These are phyloP conservation scores for Caerostris darwini DNA, from an alignment of 1,140 invertebrate genomes.

Conservation along the genomic window DNA sequence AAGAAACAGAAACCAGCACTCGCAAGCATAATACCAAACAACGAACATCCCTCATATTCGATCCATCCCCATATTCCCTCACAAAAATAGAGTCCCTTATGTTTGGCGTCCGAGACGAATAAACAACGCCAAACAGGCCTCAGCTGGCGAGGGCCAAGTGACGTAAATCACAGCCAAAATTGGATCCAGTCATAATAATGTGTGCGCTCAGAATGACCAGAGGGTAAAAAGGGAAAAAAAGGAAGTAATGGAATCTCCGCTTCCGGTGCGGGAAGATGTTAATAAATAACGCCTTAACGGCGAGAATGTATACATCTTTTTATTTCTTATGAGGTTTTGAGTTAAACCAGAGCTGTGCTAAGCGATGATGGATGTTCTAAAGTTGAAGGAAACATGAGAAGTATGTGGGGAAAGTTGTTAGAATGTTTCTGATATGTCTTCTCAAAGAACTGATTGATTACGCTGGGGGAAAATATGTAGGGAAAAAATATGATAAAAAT, in stretches of 20 bases:
- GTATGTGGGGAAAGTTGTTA: neutral
- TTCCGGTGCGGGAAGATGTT: neutral
- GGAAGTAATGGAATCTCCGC: neutral
- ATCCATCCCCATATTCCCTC: neutral
- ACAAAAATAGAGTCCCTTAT: neutral
- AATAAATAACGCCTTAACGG: slow-evolving; percentile 8
- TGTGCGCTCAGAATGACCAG: neutral
- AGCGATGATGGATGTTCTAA: neutral
- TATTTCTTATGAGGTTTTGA: neutral
- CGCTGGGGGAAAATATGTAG: neutral
- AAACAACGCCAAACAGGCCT: neutral
- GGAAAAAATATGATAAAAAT: no score
- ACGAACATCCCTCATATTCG: no score
- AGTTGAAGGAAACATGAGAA: neutral
- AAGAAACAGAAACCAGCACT: no score
- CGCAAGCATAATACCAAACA: no score
- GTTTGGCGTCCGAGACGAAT: neutral
- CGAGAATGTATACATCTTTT: neutral
- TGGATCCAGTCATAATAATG: slow-evolving; percentile 5
- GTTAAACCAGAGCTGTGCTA: neutral
- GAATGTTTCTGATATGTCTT: neutral
- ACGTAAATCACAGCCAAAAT: neutral
- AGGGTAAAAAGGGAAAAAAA: neutral
- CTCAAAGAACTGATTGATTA: neutral
- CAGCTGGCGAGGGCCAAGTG: neutral